Evolutionary conservation across 2,888 invertebrate species (phyloP).

Genomic region (Aethes cnicana): DNA sequence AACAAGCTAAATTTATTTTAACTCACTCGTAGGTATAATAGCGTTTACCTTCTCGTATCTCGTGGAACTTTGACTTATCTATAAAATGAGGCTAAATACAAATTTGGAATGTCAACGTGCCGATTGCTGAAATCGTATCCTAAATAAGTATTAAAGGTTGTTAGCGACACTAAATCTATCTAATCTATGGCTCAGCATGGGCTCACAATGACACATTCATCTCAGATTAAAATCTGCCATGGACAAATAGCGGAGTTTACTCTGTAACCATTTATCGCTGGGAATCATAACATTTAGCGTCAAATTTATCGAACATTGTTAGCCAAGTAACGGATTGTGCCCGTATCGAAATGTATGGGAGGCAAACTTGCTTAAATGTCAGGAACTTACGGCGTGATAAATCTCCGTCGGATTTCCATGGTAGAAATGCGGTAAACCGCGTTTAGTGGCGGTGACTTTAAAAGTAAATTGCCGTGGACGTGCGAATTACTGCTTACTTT

Average conservation of each 20-base stretch:
- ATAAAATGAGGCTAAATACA: slow-evolving; percentile 25
- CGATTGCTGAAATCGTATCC: slow-evolving; percentile 22
- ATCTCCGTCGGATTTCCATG: slow-evolving; percentile 24
- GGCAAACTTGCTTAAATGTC: slow-evolving; percentile 33
- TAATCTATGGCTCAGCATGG: slow-evolving; percentile 36
- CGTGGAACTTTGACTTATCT: too few species aligned
- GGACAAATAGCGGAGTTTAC: slow-evolving; percentile 61
- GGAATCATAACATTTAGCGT: slow-evolving; percentile 35
- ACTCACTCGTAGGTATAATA: too few species aligned
- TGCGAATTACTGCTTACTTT: background rate
- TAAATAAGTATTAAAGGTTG: slow-evolving; percentile 24
- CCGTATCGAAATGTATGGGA: slow-evolving; percentile 36
- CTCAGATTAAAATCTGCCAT: slow-evolving; percentile 65
- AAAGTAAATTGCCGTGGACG: slow-evolving; percentile 9
- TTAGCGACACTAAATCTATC: slow-evolving; percentile 27
- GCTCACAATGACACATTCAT: slow-evolving; percentile 61
- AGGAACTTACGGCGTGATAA: slow-evolving; percentile 23
- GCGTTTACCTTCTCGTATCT: too few species aligned
- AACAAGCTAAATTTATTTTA: too few species aligned
- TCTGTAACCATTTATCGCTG: slow-evolving; percentile 37
- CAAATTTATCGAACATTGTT: slow-evolving; percentile 37
- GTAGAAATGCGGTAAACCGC: slow-evolving; percentile 8
- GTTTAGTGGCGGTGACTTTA: slow-evolving; percentile 12
- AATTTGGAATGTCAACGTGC: slow-evolving; percentile 23
- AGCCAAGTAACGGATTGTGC: slow-evolving; percentile 30